Evolutionary conservation across 2,888 invertebrate species (phyloP).

Genomic region (Dastarcus helophoroides): DNA sequence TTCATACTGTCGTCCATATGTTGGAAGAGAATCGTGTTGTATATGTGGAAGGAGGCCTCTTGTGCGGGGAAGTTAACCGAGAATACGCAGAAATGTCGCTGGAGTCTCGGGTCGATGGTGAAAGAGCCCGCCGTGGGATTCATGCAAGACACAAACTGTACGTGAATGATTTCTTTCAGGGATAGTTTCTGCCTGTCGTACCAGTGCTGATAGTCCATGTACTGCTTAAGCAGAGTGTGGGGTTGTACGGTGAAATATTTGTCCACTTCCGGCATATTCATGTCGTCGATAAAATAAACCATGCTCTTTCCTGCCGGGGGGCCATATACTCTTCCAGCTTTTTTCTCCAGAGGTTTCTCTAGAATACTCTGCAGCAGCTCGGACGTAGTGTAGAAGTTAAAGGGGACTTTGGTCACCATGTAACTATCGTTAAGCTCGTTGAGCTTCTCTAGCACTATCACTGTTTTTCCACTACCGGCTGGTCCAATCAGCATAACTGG

Average conservation of each 20-base stretch:
- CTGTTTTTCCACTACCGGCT: slow-evolving; percentile 86
- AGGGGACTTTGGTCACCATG: slow-evolving; percentile 77
- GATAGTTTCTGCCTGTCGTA: slow-evolving; percentile 80
- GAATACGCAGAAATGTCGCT: slow-evolving; percentile 78
- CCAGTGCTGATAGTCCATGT: slow-evolving; percentile 92
- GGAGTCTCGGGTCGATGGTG: slow-evolving; percentile 82
- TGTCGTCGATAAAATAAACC: slow-evolving; percentile 90
- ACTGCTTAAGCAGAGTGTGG: slow-evolving; percentile 85
- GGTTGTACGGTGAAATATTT: slow-evolving; percentile 90
- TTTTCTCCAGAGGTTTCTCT: slow-evolving; percentile 89
- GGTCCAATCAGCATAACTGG: slow-evolving; percentile 87
- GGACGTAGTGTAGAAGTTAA: slow-evolving; percentile 92
- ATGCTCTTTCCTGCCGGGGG: slow-evolving; percentile 87
- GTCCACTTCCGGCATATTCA: slow-evolving; percentile 97
- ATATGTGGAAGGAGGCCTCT: slow-evolving; percentile 75
- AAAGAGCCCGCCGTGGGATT: slow-evolving; percentile 94
- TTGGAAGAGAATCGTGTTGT: slow-evolving; percentile 69
- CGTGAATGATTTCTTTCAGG: slow-evolving; percentile 83
- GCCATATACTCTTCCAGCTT: slow-evolving; percentile 86
- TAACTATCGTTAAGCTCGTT: slow-evolving; percentile 61
- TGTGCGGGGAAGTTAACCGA: slow-evolving; percentile 76
- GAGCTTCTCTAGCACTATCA: slow-evolving; percentile 78
- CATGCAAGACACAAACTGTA: slow-evolving; percentile 92
- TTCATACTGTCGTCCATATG: slow-evolving; percentile 55
- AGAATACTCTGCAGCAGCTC: slow-evolving; percentile 80